These are phyloP conservation scores for Drosophila tripunctata DNA, from an alignment of 2,888 invertebrate genomes.

Conservation along the genomic window DNA sequence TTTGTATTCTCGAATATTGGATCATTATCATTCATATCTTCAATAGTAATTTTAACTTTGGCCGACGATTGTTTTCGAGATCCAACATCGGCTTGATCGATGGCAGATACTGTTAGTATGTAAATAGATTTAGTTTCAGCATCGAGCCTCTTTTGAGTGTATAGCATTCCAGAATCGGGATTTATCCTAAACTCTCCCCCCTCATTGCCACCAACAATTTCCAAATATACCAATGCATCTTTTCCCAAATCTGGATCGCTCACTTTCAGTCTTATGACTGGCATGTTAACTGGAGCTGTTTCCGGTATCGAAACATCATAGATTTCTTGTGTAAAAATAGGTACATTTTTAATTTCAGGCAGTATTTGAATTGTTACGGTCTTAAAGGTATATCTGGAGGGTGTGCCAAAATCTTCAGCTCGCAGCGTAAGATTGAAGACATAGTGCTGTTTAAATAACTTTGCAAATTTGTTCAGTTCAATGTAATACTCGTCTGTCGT, in stretches of 20 bases:
- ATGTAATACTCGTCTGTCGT: constrained; percentile 91
- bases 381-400: constrained; percentile 91
- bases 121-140: constrained; percentile 93
- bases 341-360: constrained; percentile 93
- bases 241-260: constrained; percentile 93
- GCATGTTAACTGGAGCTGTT: constrained; percentile 94
- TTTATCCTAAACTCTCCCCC: constrained; percentile 94
- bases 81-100: constrained; percentile 93
- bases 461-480: constrained; percentile 85
- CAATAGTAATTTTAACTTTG: constrained; percentile 94
- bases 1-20: constrained; percentile 92
- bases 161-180: constrained; percentile 94
- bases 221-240: constrained; percentile 93
- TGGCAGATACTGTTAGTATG: constrained; percentile 94
- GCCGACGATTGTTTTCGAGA: constrained; percentile 94
- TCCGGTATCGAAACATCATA: constrained; percentile 95
- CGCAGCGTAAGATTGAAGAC: constrained; percentile 93
- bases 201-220: constrained; percentile 96
- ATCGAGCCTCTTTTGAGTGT: constrained; percentile 92
- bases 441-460: constrained; percentile 88
- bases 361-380: constrained; percentile 92
- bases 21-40: constrained; percentile 97
- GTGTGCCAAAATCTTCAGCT: constrained; percentile 93
- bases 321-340: constrained; percentile 93
- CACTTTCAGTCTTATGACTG: constrained; percentile 93